Conservation (phyloP, 2,888 invertebrate genomes). For the Meiosimyza decipiens region DNA sequence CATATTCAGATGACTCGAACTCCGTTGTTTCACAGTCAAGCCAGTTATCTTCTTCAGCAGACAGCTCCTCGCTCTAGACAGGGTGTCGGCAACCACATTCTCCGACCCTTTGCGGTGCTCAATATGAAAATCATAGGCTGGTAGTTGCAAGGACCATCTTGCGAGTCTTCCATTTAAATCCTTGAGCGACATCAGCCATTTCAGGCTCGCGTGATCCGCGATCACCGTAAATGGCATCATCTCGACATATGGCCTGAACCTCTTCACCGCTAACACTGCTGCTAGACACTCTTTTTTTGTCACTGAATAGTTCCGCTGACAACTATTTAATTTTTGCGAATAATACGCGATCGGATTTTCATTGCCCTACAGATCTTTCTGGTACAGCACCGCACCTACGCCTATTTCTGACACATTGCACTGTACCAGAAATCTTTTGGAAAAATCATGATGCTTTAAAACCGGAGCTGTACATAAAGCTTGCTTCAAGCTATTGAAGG, state of each 20-base stretch:
- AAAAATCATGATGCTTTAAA: constrained; percentile 13
- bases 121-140: constrained; percentile 22
- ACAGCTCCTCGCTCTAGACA: constrained; percentile 39
- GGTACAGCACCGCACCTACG: too few relatives aligned
- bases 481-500: constrained; percentile 20
- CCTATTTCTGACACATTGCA: too few relatives aligned
- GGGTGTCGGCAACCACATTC: constrained; percentile 46
- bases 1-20: too few relatives aligned
- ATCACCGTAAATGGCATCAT: constrained; percentile 41
- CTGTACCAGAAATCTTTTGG: constrained; percentile 24
- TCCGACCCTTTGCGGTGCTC: constrained; percentile 30
- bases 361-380: neutral
- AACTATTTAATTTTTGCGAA: constrained; percentile 13
- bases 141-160: constrained; percentile 43
- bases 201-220: constrained; percentile 50
- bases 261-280: constrained; percentile 18
- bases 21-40: too few relatives aligned
- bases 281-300: constrained; percentile 34
- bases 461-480: constrained; percentile 20
- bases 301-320: constrained; percentile 29
- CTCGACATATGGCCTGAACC: constrained; percentile 25
- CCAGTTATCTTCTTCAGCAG: neutral
- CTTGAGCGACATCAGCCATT: constrained; percentile 50
- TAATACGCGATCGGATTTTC: constrained; percentile 17
- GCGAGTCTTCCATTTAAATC: constrained; percentile 50